These are phyloP conservation scores for Crocallis elinguaria DNA, from an alignment of 2,888 invertebrate genomes.

Conservation along the genomic window DNA sequence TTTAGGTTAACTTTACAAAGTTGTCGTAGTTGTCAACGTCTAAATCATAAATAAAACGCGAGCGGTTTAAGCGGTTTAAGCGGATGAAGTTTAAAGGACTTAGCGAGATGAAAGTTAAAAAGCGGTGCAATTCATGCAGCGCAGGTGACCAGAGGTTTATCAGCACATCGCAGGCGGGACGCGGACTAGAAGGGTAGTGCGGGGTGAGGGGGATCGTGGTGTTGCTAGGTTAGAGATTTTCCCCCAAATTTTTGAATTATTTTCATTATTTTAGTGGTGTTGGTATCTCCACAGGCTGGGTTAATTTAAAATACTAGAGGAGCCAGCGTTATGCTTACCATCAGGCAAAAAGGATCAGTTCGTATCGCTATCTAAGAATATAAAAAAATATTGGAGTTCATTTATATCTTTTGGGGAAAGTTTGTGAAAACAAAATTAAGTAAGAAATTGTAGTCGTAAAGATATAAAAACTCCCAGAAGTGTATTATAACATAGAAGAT, in stretches of 20 bases:
- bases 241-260: conserved; percentile 5
- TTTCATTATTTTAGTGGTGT: background rate
- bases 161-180: conserved; percentile 68
- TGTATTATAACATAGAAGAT: too few species aligned
- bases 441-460: too few species aligned
- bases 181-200: conserved; percentile 30
- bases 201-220: conserved; percentile 24
- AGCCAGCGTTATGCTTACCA: too few species aligned
- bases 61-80: conserved; percentile 73
- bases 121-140: conserved; percentile 82
- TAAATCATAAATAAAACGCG: conserved; percentile 79
- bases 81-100: conserved; percentile 79
- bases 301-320: too few species aligned
- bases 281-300: background rate
- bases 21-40: conserved; percentile 70
- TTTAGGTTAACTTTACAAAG: conserved; percentile 61
- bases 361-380: too few species aligned
- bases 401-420: too few species aligned
- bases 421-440: too few species aligned
- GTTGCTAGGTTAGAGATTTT: conserved; percentile 8
- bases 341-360: too few species aligned
- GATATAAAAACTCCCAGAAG: too few species aligned
- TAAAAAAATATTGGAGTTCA: too few species aligned
- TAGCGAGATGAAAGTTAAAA: conserved; percentile 81
- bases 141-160: conserved; percentile 83